Evolutionary conservation across 2,797 vertebrate genomes (phyloP).

Genomic region (Setipinna tenuifilis): DNA sequence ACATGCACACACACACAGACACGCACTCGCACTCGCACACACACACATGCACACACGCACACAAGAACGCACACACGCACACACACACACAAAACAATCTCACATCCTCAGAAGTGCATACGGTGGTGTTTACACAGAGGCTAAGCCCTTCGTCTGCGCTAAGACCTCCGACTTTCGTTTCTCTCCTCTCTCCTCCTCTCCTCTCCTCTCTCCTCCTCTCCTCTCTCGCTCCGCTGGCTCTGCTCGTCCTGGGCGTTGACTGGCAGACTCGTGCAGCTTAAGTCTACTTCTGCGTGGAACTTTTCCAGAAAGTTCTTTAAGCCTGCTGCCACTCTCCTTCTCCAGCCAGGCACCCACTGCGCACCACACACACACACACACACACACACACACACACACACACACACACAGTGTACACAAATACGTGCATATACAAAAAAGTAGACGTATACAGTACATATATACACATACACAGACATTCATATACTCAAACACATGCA

Average conservation of each 20-base stretch:
- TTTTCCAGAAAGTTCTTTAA: slow-evolving; percentile 27
- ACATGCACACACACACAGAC: background rate
- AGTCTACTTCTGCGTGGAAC: slow-evolving; percentile 7
- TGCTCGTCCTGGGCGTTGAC: background rate
- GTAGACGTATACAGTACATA: too few relatives aligned
- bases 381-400: too few relatives aligned
- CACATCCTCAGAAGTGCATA: slow-evolving; percentile 39
- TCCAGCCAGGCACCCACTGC: background rate
- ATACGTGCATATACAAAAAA: too few relatives aligned
- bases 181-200: background rate
- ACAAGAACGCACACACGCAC: background rate
- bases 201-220: background rate
- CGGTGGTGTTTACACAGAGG: slow-evolving; percentile 49
- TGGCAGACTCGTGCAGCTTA: background rate
- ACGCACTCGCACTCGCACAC: slow-evolving; percentile 4
- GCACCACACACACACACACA: background rate
- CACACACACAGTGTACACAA: too few relatives aligned
- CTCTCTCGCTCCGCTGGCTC: slow-evolving; percentile 32
- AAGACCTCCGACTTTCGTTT: slow-evolving; percentile 29
- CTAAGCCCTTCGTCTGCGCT: slow-evolving; percentile 53
- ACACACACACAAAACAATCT: slow-evolving; percentile 31
- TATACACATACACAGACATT: too few relatives aligned
- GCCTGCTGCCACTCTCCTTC: background rate
- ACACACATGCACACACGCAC: background rate
- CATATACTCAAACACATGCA: background rate